Evolutionary conservation across 2,797 vertebrate species (phyloP).

Genomic region (Cyclura pinguis): DNA sequence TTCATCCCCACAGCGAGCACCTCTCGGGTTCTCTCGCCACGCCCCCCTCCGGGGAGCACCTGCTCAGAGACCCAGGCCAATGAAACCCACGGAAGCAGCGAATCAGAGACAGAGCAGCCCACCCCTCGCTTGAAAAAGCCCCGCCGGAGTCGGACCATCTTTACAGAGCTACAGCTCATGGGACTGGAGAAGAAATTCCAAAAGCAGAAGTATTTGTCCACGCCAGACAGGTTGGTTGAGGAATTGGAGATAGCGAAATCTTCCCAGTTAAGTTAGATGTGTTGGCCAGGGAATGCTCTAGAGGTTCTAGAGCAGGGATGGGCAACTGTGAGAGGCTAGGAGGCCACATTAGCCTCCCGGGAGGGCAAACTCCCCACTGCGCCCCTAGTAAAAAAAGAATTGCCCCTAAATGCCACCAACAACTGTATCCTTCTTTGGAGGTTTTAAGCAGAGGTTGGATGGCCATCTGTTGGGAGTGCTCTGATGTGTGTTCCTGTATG

Average conservation of each 20-base stretch:
- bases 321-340: background rate
- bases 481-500: no score
- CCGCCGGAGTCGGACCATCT: slow-evolving; percentile 95
- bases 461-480: no score
- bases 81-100: slow-evolving; percentile 86
- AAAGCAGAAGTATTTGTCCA: slow-evolving; percentile 99
- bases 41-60: slow-evolving; percentile 58
- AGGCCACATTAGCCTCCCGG: no score
- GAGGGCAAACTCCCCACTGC: no score
- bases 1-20: slow-evolving; percentile 79
- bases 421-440: no score
- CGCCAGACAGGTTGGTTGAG: slow-evolving; percentile 91
- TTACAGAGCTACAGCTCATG: slow-evolving; percentile 98
- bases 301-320: background rate
- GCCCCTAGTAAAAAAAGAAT: no score
- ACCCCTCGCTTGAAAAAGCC: slow-evolving; percentile 89
- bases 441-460: no score
- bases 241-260: background rate
- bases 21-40: slow-evolving; percentile 77
- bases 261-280: no score
- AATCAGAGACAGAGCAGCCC: slow-evolving; percentile 91
- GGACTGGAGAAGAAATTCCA: slow-evolving; percentile 99
- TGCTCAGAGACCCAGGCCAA: slow-evolving; percentile 81
- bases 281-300: background rate
- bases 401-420: no score